Evolutionary conservation across 2,113 vertebrate genomes (phyloP).

Genomic region (Chaetorhynchus papuensis): DNA sequence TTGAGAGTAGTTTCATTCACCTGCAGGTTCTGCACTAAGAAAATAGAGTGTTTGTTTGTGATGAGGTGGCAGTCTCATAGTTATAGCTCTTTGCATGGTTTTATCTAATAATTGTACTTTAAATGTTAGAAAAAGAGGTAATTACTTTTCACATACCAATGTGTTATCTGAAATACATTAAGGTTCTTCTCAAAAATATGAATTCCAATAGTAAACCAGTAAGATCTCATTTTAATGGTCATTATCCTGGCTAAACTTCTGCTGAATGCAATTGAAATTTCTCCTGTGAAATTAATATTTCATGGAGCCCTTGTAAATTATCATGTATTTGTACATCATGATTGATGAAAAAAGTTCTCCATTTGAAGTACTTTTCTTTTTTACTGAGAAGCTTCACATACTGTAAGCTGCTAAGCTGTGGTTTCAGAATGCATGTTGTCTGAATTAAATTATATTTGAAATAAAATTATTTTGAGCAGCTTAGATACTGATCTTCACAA

Average conservation of each 20-base stretch:
- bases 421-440: not conserved
- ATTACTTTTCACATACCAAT: not conserved
- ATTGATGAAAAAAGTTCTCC: not conserved
- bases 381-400: not conserved
- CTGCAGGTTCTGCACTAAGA: constrained; percentile 20
- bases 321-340: not conserved
- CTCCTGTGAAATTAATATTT: not conserved
- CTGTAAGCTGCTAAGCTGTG: not conserved
- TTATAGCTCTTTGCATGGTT: constrained; percentile 48
- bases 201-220: not conserved
- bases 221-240: not conserved
- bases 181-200: not conserved
- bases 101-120: not conserved
- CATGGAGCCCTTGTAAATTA: not conserved
- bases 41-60: constrained; percentile 11
- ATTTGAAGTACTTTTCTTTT: not conserved
- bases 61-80: constrained; percentile 36
- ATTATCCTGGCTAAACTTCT: not conserved
- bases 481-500: not conserved
- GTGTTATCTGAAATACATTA: not conserved
- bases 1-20: constrained; percentile 27
- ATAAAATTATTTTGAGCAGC: not conserved
- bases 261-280: not conserved
- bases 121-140: not conserved
- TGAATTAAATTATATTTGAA: not conserved